phyloP scores from a whole-genome alignment of 53 echinoderm and acorn worm species.

The Mesocentrotus franciscanus region DNA sequence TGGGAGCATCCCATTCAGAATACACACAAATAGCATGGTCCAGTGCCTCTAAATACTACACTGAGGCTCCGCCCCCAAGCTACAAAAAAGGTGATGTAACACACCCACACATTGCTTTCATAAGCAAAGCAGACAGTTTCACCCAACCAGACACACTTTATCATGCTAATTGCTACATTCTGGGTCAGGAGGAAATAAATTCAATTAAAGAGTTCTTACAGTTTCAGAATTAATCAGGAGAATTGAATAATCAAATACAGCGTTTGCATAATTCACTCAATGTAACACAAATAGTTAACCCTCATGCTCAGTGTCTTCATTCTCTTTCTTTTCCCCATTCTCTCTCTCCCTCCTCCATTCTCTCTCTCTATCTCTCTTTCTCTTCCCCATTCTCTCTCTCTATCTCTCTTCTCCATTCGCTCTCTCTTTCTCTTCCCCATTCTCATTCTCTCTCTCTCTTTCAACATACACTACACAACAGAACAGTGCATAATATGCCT shows the following conservation, averaged over 20 bases:
- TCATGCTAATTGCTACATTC: background rate
- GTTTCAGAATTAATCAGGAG: background rate
- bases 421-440: too few relatives aligned
- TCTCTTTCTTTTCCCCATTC: too few relatives aligned
- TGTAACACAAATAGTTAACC: background rate
- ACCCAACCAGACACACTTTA: background rate
- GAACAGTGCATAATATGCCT: too few relatives aligned
- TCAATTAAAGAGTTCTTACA: background rate
- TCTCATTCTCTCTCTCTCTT: background rate
- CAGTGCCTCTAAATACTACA: slow-evolving; percentile 24
- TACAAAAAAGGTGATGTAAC: background rate
- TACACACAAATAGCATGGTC: background rate
- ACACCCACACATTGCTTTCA: background rate
- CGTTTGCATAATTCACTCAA: background rate
- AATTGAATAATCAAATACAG: background rate
- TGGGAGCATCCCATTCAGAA: background rate
- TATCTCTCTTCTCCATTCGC: too few relatives aligned
- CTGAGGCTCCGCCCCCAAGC: background rate
- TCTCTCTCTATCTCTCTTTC: background rate
- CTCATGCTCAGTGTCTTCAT: too few relatives aligned
- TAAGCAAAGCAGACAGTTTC: background rate
- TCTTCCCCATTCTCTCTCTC: background rate
- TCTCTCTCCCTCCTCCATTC: background rate
- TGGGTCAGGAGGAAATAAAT: slow-evolving; percentile 15
- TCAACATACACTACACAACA: too few relatives aligned